Conservation (phyloP, 1,140 invertebrate genomes). For the Brachionus paranguensis region DNA sequence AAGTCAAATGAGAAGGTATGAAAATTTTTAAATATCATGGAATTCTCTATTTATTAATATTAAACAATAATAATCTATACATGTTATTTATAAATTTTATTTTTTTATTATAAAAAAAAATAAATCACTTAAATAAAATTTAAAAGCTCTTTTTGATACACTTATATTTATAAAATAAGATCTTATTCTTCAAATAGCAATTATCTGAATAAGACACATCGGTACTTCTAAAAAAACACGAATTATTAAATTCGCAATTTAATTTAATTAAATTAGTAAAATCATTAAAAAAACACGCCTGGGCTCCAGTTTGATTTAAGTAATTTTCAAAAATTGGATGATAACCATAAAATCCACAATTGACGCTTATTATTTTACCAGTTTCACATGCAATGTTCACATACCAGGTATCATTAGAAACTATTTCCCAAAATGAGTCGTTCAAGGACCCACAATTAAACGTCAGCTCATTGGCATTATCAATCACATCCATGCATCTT, state of each 20-base stretch:
- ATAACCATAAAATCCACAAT: slow-evolving; percentile 21
- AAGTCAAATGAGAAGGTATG: too few relatives aligned
- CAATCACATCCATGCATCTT: background rate
- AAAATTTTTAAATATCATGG: too few relatives aligned
- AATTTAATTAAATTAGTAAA: background rate
- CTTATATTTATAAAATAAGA: background rate
- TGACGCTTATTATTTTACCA: background rate
- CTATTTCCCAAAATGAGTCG: background rate
- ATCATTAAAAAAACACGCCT: background rate
- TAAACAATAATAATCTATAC: too few relatives aligned
- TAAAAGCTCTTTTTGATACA: background rate
- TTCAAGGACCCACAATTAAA: background rate
- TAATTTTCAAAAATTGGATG: slow-evolving; percentile 2
- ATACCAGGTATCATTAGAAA: background rate
- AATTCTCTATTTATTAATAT: too few relatives aligned
- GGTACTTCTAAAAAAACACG: background rate
- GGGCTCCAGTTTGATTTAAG: background rate
- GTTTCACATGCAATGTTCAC: background rate
- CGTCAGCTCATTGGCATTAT: background rate
- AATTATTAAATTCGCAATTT: background rate
- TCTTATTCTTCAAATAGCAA: background rate
- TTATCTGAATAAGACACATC: background rate
- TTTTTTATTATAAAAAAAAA: too few relatives aligned
- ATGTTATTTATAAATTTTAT: too few relatives aligned
- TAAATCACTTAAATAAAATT: too few relatives aligned